Base-by-base conservation (phyloP, 2,888 invertebrate genomes). In the Agonopterix subpropinquella region DNA sequence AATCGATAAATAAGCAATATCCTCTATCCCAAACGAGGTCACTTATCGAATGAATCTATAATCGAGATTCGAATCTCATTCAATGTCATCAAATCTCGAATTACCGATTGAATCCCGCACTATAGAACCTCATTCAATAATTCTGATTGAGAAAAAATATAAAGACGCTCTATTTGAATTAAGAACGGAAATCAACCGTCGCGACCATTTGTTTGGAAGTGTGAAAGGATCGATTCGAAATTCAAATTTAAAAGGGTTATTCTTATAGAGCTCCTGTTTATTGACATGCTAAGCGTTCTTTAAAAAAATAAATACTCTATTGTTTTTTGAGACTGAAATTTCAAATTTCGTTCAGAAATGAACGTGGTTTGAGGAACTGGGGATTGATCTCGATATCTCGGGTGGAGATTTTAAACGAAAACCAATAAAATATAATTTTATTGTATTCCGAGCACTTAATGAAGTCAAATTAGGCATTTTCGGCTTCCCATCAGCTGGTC, bases 101-200 rank as follows among this genome's bases (percentile, higher is more conserved):
- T 82, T 77, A 79, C 80, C 75, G 82, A 84, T 84, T 72, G 70
- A 76, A 77, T 77, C 78, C 76, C 78, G 76, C 61, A 66, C 72
- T 72, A 64, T 62, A 64, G 58, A 49, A 52, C 47, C 59, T 64
- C 65, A 78, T 78, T 80, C 76, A 78, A 67, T 67, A 58, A 8
- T 64, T 65, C 61, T 61, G 62, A 68, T 71, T 61, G 70, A 70
- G 80, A 77, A 77, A 71, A 76, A 77, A 79, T 64, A 73, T 77
- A 76, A 80, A 77, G 77, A 79, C 72, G 77, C 72, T 77, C 77
- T 75, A 76, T 85, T 81, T 80, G 81, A 86, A 81, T 85, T 78
- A 78, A 78, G 85, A 86, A 79, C 88, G 87, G 87, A 87, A 88
- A 86, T 83, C 81, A 86, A 82, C 84, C 85, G 87, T 83, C 87